A percentile compares a stretch with the other conserved stretches of the same genome.
Evolutionary conservation across 1,140 invertebrate species (phyloP).

Genomic region (Drosophila grimshawi): DNA sequence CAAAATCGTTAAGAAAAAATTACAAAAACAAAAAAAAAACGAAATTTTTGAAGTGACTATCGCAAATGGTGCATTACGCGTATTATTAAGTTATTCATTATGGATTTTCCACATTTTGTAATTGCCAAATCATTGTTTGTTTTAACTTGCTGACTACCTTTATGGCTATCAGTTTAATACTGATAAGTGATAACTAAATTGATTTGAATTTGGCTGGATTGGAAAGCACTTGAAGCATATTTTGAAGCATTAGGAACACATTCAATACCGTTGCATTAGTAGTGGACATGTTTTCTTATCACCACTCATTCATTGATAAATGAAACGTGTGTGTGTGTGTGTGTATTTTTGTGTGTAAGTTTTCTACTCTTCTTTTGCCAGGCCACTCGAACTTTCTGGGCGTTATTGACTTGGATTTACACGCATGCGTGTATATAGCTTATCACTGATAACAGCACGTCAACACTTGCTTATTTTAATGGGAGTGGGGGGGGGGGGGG

Average conservation of each 20-base stretch:
- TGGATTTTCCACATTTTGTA: slow-evolving; percentile 51
- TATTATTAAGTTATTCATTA: slow-evolving; percentile 52
- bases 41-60: no score
- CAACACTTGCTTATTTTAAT: slow-evolving; percentile 7
- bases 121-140: slow-evolving; percentile 55
- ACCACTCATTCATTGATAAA: slow-evolving; percentile 71
- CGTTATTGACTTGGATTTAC: slow-evolving; percentile 24
- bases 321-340: slow-evolving; percentile 16
- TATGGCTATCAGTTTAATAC: slow-evolving; percentile 25
- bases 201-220: slow-evolving; percentile 26
- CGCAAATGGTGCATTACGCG: background rate
- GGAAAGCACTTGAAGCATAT: background rate
- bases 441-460: slow-evolving; percentile 35
- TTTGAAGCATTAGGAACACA: slow-evolving; percentile 14
- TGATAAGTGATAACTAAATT: slow-evolving; percentile 59
- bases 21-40: no score
- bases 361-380: slow-evolving; percentile 22
- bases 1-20: no score
- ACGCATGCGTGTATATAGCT: slow-evolving; percentile 20
- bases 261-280: slow-evolving; percentile 7
- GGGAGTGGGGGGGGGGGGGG: background rate
- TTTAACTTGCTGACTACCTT: background rate
- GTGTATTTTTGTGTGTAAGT: background rate
- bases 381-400: slow-evolving; percentile 40
- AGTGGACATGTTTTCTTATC: slow-evolving; percentile 50